Percentiles rank a stretch among this genome's conserved stretches.
phyloP scores from a whole-genome alignment of 2,113 vertebrate species.

The Neoarius graeffei region DNA sequence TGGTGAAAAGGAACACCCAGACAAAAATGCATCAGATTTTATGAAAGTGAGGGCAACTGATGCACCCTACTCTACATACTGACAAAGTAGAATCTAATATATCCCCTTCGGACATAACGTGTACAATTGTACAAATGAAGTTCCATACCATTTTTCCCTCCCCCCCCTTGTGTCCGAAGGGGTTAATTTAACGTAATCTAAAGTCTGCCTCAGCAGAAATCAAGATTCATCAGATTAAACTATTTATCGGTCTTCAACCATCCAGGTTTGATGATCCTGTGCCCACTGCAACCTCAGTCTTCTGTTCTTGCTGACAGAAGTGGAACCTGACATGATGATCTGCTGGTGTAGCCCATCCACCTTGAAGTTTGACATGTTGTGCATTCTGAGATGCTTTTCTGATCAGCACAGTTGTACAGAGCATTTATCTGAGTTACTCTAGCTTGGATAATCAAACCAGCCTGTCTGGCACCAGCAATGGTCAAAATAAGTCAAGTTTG shows the following conservation, averaged over 20 bases:
- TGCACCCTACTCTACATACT: too few species aligned
- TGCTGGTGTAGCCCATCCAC: background rate
- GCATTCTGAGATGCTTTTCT: background rate
- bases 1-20: too few species aligned
- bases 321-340: background rate
- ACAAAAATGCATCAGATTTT: too few species aligned
- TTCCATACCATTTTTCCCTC: too few species aligned
- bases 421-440: background rate
- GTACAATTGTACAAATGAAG: too few species aligned
- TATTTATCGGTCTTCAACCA: background rate
- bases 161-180: too few species aligned
- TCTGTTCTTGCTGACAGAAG: background rate
- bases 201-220: background rate
- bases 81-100: too few species aligned
- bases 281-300: background rate
- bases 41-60: too few species aligned
- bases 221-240: background rate
- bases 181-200: too few species aligned
- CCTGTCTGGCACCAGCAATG: background rate
- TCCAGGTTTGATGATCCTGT: background rate
- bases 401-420: background rate
- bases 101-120: too few species aligned
- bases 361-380: background rate
- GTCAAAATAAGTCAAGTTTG: background rate
- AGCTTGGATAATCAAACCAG: background rate